Base-by-base conservation (phyloP, 2,888 invertebrate species). In the Noctua comes region DNA sequence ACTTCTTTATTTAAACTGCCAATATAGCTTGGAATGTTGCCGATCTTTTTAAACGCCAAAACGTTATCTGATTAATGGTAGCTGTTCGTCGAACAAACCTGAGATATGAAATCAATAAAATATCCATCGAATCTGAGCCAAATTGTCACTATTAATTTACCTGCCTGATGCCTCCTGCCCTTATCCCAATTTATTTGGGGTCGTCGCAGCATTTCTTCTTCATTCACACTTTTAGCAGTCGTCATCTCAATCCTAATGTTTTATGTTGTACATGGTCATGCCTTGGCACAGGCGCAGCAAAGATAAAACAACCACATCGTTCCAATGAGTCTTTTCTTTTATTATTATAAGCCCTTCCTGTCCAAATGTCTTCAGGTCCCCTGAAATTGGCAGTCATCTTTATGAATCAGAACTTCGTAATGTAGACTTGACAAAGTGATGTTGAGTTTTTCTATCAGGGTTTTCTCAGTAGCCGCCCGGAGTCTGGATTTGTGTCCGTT, bases 71-170 rank as follows among this genome's bases (percentile, higher is more conserved):
- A 87, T 77, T 59, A 76, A 85, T 85, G 21, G 5, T 64, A 27
- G 27, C 43, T 62, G 62, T 72, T 73, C 31, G 16, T 48, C 7
- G 66, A 71, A 85, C 74, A 80, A 69, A 77, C 69, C 24, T 78
- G 51, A 76, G 21, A 31, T 68, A 75, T 79, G 70, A 70, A n/a
- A 62, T 13, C 18, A 77, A 82, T 89, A 76, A 76, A 83, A 84
- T 79, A 82, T 79, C 51, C n/a, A 77, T 64, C 62, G 21, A 54
- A 27, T 43, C 1, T 11, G 57, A 79, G 81, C 81, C 88, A 89
- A 88, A 77, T 66, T 66, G n/a, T 79, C 70, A 65, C 27, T 57
- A 8, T 31, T n/a, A n/a, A 59, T 75, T 62, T 48, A 73, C 36
- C 11, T 40, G 0, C n/a, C 8, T 8, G 7, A n/a, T 13, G 24